Percentiles rank a stretch among this genome's conserved stretches.
phyloP scores from a whole-genome alignment of 2,797 vertebrate species.

The Coreius guichenoti region DNA sequence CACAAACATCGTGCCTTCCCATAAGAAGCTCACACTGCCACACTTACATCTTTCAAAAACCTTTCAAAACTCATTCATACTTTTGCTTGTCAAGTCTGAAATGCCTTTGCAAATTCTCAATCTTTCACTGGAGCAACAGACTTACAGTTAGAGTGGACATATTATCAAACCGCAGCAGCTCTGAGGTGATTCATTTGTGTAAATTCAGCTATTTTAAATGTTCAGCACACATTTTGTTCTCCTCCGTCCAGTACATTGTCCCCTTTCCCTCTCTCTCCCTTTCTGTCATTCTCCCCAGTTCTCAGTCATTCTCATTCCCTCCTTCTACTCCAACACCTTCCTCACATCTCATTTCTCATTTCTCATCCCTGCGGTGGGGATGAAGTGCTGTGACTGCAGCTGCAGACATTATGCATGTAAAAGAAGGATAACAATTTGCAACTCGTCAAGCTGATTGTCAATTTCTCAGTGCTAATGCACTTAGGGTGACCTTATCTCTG shows the following conservation, averaged over 20 bases:
- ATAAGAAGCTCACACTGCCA: background rate
- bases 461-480: conserved; percentile 60
- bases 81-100: conserved; percentile 6
- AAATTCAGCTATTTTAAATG: conserved; percentile 31
- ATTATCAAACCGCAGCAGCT: conserved; percentile 20
- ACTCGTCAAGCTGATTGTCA: conserved; percentile 54
- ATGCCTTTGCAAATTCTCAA: conserved; percentile 1
- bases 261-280: conserved; percentile 37
- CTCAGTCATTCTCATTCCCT: conserved; percentile 47
- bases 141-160: background rate
- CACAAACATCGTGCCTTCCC: background rate
- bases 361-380: conserved; percentile 37
- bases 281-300: conserved; percentile 50
- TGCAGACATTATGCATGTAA: conserved; percentile 47
- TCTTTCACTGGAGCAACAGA: background rate
- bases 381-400: conserved; percentile 28
- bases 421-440: conserved; percentile 52
- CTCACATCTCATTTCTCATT: conserved; percentile 23
- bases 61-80: conserved; percentile 1
- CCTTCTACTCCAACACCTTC: conserved; percentile 3
- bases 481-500: conserved; percentile 59
- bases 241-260: conserved; percentile 39
- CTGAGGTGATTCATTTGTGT: conserved; percentile 23
- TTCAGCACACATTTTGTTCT: conserved; percentile 10
- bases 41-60: conserved; percentile 4